Base-by-base conservation (phyloP, 1,140 invertebrate species). In the Drosophila grimshawi region DNA sequence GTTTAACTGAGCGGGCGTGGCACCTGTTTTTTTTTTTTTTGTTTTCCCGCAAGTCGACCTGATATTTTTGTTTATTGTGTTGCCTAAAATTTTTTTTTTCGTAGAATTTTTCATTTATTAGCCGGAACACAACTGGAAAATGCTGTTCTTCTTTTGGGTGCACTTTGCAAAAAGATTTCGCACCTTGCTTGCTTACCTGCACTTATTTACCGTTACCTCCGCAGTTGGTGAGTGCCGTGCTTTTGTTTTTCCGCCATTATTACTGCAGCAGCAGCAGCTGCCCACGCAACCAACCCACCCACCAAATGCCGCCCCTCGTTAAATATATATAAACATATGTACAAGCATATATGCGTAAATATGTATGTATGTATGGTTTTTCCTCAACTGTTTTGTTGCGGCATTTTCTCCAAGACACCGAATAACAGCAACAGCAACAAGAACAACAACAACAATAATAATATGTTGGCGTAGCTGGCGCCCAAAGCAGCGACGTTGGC, bases 311-410 rank as follows among this genome's bases (percentile, higher is more conserved):
- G 8, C 32, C 11, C 41, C 39, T 49, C 35, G 43, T 57, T 57
- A 29, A 46, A 8, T 39, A 32, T 39, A 62, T n/a, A 45, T 45
- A 43, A 19, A 19, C 19, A 19, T 19, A 19, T 19, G 19, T 19
- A 19, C 19, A 19, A 19, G 19, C 39, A 55, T 49, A 39, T 27
- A 19, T 41, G 30, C 32, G 3, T 27, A 52, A 3, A 59, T 71
- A 66, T 35, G 60, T 73, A 6, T 37, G 10, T 62, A 35, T 27
- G 4, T 37, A 10, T 72, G n/a, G n/a, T 60, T 74, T 86, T 82
- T 82, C 76, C 66, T 82, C 81, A 89, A 88, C 88, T 88, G 85
- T 88, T 89, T 65, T 85, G 78, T 77, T 88, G 83, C 80, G 70
- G 80, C 66, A 88, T 88, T 88, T 89, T 88, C 77, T 76, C 71